phyloP scores from a whole-genome alignment of 1,140 invertebrate genomes.

The Diuraphis noxia region DNA sequence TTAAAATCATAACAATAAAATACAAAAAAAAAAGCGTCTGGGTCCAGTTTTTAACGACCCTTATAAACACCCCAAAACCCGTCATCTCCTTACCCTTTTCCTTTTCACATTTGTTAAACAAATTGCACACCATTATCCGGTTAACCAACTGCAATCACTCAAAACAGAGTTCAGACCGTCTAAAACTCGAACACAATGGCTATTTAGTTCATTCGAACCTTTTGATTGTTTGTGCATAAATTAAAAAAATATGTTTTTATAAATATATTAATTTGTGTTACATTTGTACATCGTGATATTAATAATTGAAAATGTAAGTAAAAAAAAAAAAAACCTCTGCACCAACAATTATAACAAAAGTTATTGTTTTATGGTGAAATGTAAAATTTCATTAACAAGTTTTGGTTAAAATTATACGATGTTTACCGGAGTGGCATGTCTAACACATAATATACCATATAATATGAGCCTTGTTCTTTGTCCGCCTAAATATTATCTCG shows the following conservation, averaged over 20 bases:
- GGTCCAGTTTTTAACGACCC: conserved; percentile 48
- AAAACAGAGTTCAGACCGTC: background rate
- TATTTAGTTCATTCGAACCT: conserved; percentile 15
- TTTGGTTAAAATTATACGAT: background rate
- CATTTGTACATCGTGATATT: background rate
- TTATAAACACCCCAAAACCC: conserved; percentile 34
- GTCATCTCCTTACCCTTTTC: conserved; percentile 30
- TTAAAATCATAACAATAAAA: conserved; percentile 49
- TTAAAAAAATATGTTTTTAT: background rate
- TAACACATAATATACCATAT: background rate
- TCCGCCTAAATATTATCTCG: background rate
- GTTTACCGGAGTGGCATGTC: background rate
- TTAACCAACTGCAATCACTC: conserved; percentile 42
- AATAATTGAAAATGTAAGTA: background rate
- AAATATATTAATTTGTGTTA: conserved; percentile 3
- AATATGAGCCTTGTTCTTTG: background rate
- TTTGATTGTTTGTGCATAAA: background rate
- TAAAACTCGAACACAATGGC: conserved; percentile 3
- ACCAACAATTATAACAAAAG: background rate
- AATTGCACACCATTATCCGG: conserved; percentile 9
- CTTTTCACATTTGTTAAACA: conserved; percentile 26
- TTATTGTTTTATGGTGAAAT: background rate
- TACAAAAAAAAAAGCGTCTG: conserved; percentile 7
- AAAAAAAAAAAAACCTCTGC: background rate
- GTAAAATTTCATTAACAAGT: background rate